Evolutionary conservation across 2,113 vertebrate species (phyloP).

Genomic region (Saguinus imperator): DNA sequence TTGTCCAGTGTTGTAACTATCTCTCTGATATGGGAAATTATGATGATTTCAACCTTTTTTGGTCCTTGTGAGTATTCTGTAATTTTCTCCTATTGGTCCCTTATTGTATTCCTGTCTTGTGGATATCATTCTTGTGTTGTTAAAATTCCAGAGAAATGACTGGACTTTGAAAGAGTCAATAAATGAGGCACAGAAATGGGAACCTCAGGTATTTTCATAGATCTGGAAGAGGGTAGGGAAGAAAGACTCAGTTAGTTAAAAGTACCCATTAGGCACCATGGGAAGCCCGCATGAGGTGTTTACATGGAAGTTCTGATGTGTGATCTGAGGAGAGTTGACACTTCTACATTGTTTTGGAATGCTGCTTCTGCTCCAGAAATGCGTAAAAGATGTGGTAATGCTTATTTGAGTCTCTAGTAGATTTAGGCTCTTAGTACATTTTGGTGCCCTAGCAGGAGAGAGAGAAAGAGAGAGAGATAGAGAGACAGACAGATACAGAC

Average conservation of each 20-base stretch:
- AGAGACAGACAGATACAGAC: too few relatives aligned
- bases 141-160: slow-evolving; percentile 24
- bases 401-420: background rate
- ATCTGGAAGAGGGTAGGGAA: background rate
- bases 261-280: background rate
- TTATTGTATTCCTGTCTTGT: background rate
- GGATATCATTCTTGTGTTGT: background rate
- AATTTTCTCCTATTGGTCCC: background rate
- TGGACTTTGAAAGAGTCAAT: slow-evolving; percentile 37
- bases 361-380: background rate
- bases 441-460: background rate
- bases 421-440: background rate
- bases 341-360: background rate
- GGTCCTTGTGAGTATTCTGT: background rate
- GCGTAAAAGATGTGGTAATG: background rate
- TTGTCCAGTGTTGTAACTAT: background rate
- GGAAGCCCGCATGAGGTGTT: background rate
- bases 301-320: background rate
- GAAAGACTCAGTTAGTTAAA: background rate
- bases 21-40: background rate
- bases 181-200: background rate
- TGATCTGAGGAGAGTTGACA: background rate
- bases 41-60: background rate
- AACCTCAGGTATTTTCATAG: background rate
- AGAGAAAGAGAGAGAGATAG: too few relatives aligned